Evolutionary conservation across 2,113 vertebrate genomes (phyloP).

Genomic region (Perca flavescens): DNA sequence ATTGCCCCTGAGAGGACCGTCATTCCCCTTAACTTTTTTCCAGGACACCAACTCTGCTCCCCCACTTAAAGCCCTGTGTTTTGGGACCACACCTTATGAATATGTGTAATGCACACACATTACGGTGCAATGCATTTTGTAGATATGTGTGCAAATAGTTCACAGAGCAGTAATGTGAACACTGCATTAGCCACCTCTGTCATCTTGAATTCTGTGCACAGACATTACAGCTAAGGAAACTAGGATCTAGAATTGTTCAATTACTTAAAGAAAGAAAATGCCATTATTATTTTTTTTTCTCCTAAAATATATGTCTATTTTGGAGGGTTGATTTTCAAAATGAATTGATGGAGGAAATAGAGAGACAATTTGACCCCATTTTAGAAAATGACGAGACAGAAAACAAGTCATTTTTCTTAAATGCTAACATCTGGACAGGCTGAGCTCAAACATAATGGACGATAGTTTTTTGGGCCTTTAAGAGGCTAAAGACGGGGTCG

Average conservation of each 20-base stretch:
- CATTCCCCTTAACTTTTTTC: no score
- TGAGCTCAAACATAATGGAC: neutral
- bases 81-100: no score
- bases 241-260: neutral
- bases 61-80: no score
- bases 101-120: no score
- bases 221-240: neutral
- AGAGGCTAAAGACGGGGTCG: neutral
- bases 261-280: no score
- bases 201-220: neutral
- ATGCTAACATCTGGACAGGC: slow-evolving; percentile 29
- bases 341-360: neutral
- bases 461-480: neutral
- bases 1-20: no score
- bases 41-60: no score
- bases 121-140: no score
- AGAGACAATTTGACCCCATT: neutral
- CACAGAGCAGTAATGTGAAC: neutral
- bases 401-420: neutral
- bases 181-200: neutral
- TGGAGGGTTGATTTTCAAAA: neutral
- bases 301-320: neutral
- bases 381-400: neutral
- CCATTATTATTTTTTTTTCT: neutral
- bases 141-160: no score